Base-by-base conservation (phyloP, 2,888 invertebrate genomes). In the Microplitis manilae region DNA sequence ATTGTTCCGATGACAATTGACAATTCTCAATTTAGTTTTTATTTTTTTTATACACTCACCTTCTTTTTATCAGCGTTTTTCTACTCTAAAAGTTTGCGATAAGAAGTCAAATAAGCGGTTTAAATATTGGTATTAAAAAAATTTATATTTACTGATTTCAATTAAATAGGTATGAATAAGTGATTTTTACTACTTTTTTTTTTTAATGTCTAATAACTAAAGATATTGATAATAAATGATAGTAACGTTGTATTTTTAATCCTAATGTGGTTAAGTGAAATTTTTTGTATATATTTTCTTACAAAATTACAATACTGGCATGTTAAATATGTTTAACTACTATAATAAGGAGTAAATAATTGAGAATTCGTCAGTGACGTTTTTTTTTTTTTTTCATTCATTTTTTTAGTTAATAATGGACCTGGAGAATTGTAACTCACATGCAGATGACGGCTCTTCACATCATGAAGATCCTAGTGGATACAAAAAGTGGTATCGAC, bases 401-500 rank as follows among this genome's bases (percentile, higher is more conserved):
- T 4, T 61, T 79, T 79, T 80, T 65, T 81, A 87, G 87, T 68
- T 85, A 39, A 85, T 84, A 68, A 87, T 87, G 87, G 87, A 88
- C 73, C 75, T 86, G 81, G 87, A 87, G 71, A 85, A 85, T 77
- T 85, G 85, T 74, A 84, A 85, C 76, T 81, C 84, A 2, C 84
- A 85, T 77, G 61, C 81, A 76, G 69, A 81, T 9, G 13, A 79
- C n/a, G 83, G 84, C 61, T 81, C 83, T 38, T 82, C 79, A 8
- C 81, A 87, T 68, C 87, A 87, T 9, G 87, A 86, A 61, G 88
- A 90, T 81, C 83, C 87, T 1, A 87, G 83, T 77, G 86, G 87
- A 59, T 90, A 89, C 73, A 91, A 89, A 82, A 92, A 92, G 84
- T 92, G 91, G 91, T 92, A 92, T 85, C 89, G 92, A 74, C 91